These are phyloP conservation scores for Ptychochromis oligacanthus DNA, from an alignment of 2,113 vertebrate genomes.

Conservation along the genomic window DNA sequence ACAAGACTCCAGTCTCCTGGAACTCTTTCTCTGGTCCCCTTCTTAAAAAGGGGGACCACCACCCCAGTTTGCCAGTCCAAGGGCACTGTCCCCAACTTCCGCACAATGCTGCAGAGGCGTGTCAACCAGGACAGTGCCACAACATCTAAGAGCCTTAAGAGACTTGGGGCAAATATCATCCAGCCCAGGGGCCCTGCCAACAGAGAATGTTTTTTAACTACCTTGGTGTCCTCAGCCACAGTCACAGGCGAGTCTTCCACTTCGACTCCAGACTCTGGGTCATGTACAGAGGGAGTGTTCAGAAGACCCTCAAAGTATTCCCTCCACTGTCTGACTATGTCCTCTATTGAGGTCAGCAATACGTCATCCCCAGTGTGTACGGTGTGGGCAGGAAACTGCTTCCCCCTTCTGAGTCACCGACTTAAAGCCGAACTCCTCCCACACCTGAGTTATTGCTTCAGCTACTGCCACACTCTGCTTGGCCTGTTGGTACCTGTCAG, in stretches of 20 bases:
- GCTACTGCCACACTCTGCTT: neutral
- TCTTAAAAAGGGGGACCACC: fast-evolving
- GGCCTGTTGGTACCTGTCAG: too few species aligned
- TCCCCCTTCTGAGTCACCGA: fast-evolving
- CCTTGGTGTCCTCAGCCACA: neutral
- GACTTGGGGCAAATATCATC: neutral
- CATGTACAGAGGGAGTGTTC: neutral
- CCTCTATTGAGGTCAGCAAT: neutral
- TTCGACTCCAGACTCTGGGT: too few species aligned
- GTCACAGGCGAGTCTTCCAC: too few species aligned
- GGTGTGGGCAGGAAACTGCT: neutral
- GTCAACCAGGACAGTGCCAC: neutral
- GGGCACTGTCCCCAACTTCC: neutral
- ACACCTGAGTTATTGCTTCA: neutral
- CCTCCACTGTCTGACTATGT: neutral
- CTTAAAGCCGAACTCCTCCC: neutral
- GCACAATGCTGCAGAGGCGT: neutral
- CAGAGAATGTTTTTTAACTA: too few species aligned
- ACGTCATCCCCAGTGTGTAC: neutral
- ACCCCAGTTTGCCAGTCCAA: too few species aligned
- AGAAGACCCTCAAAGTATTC: neutral
- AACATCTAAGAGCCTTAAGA: neutral
- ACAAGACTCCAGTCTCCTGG: neutral
- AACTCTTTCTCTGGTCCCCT: neutral
- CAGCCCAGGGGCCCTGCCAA: neutral